phyloP scores from a whole-genome alignment of 2,113 vertebrate species.

The Hepsetus odoe region DNA sequence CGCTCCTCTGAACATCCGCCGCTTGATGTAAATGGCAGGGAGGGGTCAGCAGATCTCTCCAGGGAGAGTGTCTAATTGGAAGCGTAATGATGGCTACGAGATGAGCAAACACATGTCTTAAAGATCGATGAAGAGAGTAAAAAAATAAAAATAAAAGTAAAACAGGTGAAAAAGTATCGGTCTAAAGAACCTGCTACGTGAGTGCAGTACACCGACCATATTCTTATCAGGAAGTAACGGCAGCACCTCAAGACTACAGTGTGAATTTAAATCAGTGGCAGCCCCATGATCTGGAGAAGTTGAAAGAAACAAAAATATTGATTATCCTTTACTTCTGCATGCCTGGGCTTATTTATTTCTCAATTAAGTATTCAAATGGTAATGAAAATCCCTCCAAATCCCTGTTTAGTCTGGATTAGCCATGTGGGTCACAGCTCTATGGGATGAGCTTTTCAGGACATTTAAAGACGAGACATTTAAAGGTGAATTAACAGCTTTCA shows the following conservation, averaged over 20 bases:
- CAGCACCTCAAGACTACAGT: conserved; percentile 62
- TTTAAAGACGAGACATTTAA: conserved; percentile 70
- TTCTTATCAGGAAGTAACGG: conserved; percentile 72
- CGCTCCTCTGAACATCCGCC: conserved; percentile 57
- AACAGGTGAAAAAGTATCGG: conserved; percentile 60
- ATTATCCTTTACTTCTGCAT: conserved; percentile 54
- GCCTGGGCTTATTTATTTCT: conserved; percentile 69
- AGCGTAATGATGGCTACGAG: conserved; percentile 65
- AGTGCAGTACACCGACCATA: conserved; percentile 63
- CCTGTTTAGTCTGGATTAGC: conserved; percentile 73
- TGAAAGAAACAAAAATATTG: conserved; percentile 68
- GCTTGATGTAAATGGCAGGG: conserved; percentile 57
- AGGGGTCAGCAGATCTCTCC: conserved; percentile 37
- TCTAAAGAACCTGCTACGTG: conserved; percentile 70
- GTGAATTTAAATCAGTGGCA: conserved; percentile 66
- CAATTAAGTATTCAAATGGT: conserved; percentile 74
- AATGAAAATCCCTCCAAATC: conserved; percentile 62
- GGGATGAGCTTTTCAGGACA: conserved; percentile 62
- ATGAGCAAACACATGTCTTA: conserved; percentile 55
- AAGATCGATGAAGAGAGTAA: too few species aligned
- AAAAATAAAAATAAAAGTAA: too few species aligned
- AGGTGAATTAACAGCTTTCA: conserved; percentile 63
- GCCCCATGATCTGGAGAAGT: conserved; percentile 64
- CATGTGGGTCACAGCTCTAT: conserved; percentile 70
- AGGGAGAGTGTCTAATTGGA: conserved; percentile 69